phyloP scores from a whole-genome alignment of 2,888 invertebrate species.

The Thyatira batis region DNA sequence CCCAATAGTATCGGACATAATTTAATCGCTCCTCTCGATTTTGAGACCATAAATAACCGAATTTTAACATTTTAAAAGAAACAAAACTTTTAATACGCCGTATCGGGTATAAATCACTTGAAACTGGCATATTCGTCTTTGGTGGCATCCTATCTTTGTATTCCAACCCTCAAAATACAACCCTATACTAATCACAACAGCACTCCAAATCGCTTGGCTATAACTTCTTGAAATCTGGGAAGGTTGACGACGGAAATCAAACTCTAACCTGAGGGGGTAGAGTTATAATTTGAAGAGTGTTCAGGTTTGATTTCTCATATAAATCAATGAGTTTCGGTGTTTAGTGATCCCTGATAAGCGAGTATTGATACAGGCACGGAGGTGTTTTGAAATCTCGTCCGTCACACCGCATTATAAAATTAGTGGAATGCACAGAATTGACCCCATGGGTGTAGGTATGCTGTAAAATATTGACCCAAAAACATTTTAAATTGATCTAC shows the following conservation, averaged over 20 bases:
- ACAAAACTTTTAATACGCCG: constrained; percentile 79
- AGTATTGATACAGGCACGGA: constrained; percentile 48
- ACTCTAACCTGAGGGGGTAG: constrained; percentile 8
- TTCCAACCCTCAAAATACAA: constrained; percentile 16
- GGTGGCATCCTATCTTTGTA: constrained; percentile 65
- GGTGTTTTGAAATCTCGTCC: constrained; percentile 56
- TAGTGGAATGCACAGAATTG: constrained; percentile 36
- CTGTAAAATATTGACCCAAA: background rate
- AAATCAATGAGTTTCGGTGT: constrained; percentile 57
- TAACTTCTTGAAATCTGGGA: constrained; percentile 4
- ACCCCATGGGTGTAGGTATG: constrained; percentile 11
- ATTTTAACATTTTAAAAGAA: constrained; percentile 79
- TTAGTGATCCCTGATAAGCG: constrained; percentile 53
- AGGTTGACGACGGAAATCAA: constrained; percentile 11
- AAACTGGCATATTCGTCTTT: constrained; percentile 77
- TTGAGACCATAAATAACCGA: constrained; percentile 77
- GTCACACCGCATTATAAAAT: constrained; percentile 51
- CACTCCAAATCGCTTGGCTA: constrained; percentile 11
- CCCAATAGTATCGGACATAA: constrained; percentile 73
- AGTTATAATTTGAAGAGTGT: constrained; percentile 19
- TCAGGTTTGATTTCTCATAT: constrained; percentile 47
- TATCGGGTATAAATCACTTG: constrained; percentile 78
- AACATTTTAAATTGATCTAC: background rate
- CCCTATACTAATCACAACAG: constrained; percentile 7
- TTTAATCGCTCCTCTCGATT: constrained; percentile 81